Base-by-base conservation (phyloP, 2,797 vertebrate species). In the Chaunax sp. region DNA sequence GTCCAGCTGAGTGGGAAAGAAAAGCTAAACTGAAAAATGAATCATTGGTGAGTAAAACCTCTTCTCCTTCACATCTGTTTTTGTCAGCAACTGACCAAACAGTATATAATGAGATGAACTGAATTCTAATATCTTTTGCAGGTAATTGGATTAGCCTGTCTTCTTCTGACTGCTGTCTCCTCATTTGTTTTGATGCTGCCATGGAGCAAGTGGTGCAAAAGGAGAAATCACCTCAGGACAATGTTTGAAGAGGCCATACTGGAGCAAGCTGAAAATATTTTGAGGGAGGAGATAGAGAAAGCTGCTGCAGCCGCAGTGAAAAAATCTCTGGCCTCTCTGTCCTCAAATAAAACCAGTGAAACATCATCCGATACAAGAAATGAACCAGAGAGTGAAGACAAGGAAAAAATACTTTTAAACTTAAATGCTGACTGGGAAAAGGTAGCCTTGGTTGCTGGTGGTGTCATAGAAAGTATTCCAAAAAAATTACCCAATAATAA, bases 201-300 rank as follows among this genome's bases (percentile, higher is more conserved):
- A 3, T 55, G 53, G 53, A 19, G 3, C 8, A 55, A 35, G 53
- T 55, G 53, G 53, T 55, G 53, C 22, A 2, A 3, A 6, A 23
- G 37, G 5, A 22, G 20, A 12, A 55, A 55, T 23, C 20, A 55
- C 53, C 40, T 55, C 19, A 55, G 35, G 35, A 8, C 20, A 18
- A 15, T 16, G 53, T 55, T 55, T 40, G 53, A 55, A 35, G 53
- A 55, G 20, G 16, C 20, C 35, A 25, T 40, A 38, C 53, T 55
- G 35, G 53, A 55, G 20, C 53, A 55, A 35, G 40, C 53, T 2
- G 53, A 55, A 13, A 4, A 9, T 16, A 40, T 38, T 25, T 23
- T 55, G 53, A 4, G 2, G 53, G 16, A 18, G 3, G 35, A 40
- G 35, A 55, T 55, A 15, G 3, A 3, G 19, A 55, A 23, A 38